Percentiles rank a stretch among this genome's conserved stretches.
Evolutionary conservation across 2,888 invertebrate species (phyloP).

Genomic region (Leucophenga maculata): DNA sequence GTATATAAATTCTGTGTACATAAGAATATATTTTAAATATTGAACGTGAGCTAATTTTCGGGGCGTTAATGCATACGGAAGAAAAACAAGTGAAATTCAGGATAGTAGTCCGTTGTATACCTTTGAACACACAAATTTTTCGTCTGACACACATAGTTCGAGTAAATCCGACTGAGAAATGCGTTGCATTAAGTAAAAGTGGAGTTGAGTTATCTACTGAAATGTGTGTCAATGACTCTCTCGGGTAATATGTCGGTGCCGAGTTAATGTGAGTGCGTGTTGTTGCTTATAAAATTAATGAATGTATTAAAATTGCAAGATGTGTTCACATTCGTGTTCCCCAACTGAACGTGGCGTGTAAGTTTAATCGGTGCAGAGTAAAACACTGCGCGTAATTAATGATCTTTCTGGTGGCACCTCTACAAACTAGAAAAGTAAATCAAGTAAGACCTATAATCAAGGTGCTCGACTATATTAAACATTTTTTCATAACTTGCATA

Average conservation of each 20-base stretch:
- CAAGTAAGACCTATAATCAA: too few species aligned
- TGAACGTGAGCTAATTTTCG: too few species aligned
- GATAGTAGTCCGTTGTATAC: too few species aligned
- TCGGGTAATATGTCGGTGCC: conserved; percentile 33
- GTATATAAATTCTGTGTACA: too few species aligned
- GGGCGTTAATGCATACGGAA: too few species aligned
- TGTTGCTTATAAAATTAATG: conserved; percentile 57
- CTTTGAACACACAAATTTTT: too few species aligned
- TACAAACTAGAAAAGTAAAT: too few species aligned
- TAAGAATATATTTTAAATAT: too few species aligned
- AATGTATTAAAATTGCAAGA: conserved; percentile 64
- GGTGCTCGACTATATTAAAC: neutral
- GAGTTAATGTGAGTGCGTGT: conserved; percentile 42
- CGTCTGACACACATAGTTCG: too few species aligned
- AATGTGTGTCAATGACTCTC: conserved; percentile 63
- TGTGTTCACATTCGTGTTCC: conserved; percentile 28
- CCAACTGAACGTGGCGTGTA: conserved; percentile 33
- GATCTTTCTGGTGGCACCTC: conserved; percentile 39
- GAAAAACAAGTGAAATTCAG: too few species aligned
- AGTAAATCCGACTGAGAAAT: too few species aligned
- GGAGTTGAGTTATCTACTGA: neutral
- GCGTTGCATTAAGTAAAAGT: conserved; percentile 7
- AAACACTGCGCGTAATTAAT: conserved; percentile 60
- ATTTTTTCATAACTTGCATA: too few species aligned
- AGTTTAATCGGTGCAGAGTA: conserved; percentile 48